phyloP scores from a whole-genome alignment of 2,113 vertebrate genomes.

The Ciconia maguari region DNA sequence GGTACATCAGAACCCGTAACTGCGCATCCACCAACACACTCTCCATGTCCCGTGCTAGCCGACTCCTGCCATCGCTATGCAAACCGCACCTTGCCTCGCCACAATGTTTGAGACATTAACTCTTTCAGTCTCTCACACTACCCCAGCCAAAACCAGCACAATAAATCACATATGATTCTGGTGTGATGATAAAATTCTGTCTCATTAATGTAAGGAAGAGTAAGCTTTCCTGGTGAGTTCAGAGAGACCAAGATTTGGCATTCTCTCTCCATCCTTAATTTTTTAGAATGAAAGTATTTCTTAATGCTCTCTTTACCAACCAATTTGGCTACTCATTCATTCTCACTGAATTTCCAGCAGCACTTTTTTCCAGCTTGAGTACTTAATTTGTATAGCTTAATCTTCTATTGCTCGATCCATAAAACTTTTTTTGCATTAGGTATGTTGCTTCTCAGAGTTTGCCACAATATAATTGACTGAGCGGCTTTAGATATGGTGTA shows the following conservation, averaged over 20 bases:
- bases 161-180: neutral
- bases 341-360: neutral
- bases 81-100: too few species aligned
- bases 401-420: neutral
- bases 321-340: neutral
- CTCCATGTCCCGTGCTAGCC: too few species aligned
- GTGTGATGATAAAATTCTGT: neutral
- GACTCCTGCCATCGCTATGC: too few species aligned
- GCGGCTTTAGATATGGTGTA: neutral
- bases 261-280: neutral
- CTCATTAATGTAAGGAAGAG: neutral
- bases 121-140: too few species aligned
- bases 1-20: too few species aligned
- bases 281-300: neutral
- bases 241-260: neutral
- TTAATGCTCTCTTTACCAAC: neutral
- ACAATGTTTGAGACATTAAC: too few species aligned
- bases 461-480: neutral
- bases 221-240: neutral
- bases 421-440: neutral
- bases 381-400: neutral
- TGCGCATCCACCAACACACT: too few species aligned
- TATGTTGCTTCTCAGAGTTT: neutral
- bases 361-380: neutral
- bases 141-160: neutral